Evolutionary conservation across 2,888 invertebrate species (phyloP).

Genomic region (Alcis repandata): DNA sequence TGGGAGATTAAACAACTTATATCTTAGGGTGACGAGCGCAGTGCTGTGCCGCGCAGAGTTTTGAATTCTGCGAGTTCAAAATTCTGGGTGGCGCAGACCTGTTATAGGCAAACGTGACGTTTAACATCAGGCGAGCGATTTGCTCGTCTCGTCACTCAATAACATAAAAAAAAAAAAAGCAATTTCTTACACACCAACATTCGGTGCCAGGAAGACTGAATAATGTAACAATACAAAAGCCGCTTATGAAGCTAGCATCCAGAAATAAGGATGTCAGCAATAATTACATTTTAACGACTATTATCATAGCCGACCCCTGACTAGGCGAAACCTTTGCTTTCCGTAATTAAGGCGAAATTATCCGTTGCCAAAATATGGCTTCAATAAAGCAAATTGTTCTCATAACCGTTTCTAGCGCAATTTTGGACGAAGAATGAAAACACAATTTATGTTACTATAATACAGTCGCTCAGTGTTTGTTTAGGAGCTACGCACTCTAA

Average conservation of each 20-base stretch:
- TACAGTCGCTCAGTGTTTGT: constrained; percentile 16
- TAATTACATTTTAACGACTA: constrained; percentile 38
- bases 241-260: constrained; percentile 14
- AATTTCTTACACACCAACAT: background rate
- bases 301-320: constrained; percentile 28
- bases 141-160: too few species aligned
- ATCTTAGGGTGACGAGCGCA: too few species aligned
- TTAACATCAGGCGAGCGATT: too few species aligned
- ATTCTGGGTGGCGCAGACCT: too few species aligned
- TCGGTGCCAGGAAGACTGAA: constrained; percentile 1
- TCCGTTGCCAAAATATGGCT: constrained; percentile 38
- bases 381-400: constrained; percentile 50
- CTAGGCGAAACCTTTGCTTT: constrained; percentile 28
- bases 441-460: constrained; percentile 36
- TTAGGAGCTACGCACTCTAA: constrained; percentile 9
- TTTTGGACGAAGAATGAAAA: constrained; percentile 42
- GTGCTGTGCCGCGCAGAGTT: too few species aligned
- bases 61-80: too few species aligned
- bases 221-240: constrained; percentile 19
- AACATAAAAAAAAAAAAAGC: too few species aligned
- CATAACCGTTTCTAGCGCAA: constrained; percentile 35
- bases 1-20: too few species aligned
- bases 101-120: too few species aligned
- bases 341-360: constrained; percentile 29
- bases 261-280: constrained; percentile 22